phyloP scores from a whole-genome alignment of 30 jellyfish, hydroid and myxozoan genomes.

The Sanderia malayensis region DNA sequence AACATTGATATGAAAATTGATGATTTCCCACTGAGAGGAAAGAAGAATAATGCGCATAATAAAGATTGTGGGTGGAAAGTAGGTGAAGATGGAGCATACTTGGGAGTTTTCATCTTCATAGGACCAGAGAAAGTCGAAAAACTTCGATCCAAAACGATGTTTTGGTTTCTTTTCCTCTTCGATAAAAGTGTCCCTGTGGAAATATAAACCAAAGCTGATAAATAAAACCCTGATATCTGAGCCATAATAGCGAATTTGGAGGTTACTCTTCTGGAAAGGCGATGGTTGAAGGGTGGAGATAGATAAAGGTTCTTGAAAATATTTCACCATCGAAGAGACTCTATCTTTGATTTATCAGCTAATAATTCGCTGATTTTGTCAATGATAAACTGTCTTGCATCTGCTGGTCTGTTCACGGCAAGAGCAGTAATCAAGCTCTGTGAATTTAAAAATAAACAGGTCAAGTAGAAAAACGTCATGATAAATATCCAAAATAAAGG shows the following conservation, averaged over 20 bases:
- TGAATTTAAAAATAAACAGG: neutral
- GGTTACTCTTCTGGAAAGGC: no score
- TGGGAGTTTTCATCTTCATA: conserved; percentile 55
- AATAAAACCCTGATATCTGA: neutral
- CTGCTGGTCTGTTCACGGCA: conserved; percentile 78
- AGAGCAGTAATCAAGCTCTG: conserved; percentile 73
- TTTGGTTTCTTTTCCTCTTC: conserved; percentile 62
- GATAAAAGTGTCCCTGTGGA: conserved; percentile 79
- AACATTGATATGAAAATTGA: no score
- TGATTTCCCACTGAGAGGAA: no score
- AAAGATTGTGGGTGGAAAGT: no score
- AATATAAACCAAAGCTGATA: neutral
- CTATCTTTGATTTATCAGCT: conserved; percentile 42
- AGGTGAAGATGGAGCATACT: conserved; percentile 5
- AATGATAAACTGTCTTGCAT: conserved; percentile 48
- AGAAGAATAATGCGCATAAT: no score
- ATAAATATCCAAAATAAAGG: no score
- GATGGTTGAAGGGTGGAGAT: no score
- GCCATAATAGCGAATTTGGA: neutral
- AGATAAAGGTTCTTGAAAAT: no score
- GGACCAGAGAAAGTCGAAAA: conserved; percentile 66
- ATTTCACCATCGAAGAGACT: conserved; percentile 68
- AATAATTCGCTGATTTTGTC: conserved; percentile 40
- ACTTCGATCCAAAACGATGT: conserved; percentile 18
- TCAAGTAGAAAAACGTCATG: no score